phyloP scores from a whole-genome alignment of 2,888 invertebrate genomes.

The Callyntrura sp. region DNA sequence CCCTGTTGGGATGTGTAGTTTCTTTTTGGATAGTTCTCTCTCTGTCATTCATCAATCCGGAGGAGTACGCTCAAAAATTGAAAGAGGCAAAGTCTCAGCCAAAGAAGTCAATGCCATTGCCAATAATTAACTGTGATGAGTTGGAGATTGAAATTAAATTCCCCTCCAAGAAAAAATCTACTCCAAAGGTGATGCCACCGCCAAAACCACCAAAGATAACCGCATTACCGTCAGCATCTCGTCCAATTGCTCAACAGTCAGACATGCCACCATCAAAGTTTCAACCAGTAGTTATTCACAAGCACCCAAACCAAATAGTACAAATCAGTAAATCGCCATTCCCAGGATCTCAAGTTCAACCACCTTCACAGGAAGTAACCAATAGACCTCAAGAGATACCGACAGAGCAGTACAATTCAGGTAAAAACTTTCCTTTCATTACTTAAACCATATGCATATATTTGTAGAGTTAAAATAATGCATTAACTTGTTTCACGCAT shows the following conservation, averaged over 20 bases:
- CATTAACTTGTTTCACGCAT: no score
- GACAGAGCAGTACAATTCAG: no score
- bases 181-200: not conserved
- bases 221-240: not conserved
- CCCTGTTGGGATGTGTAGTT: conserved; percentile 49
- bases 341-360: conserved; percentile 27
- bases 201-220: not conserved
- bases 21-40: conserved; percentile 67
- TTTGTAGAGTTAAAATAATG: no score
- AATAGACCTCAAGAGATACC: no score
- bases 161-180: conserved; percentile 23
- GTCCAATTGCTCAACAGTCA: conserved; percentile 24
- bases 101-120: not conserved
- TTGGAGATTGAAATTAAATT: conserved; percentile 22
- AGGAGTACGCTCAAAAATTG: not conserved
- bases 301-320: conserved; percentile 27
- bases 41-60: conserved; percentile 39
- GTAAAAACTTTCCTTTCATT: no score
- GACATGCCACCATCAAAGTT: not conserved
- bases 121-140: conserved; percentile 1
- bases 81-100: not conserved
- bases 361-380: no score
- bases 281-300: conserved; percentile 37
- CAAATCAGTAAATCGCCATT: not conserved
- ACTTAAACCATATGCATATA: no score